A percentile compares a stretch with the other conserved stretches of the same genome.
These are phyloP conservation scores for Dasysyrphus tricinctus DNA, from an alignment of 2,888 invertebrate genomes.

Conservation along the genomic window DNA sequence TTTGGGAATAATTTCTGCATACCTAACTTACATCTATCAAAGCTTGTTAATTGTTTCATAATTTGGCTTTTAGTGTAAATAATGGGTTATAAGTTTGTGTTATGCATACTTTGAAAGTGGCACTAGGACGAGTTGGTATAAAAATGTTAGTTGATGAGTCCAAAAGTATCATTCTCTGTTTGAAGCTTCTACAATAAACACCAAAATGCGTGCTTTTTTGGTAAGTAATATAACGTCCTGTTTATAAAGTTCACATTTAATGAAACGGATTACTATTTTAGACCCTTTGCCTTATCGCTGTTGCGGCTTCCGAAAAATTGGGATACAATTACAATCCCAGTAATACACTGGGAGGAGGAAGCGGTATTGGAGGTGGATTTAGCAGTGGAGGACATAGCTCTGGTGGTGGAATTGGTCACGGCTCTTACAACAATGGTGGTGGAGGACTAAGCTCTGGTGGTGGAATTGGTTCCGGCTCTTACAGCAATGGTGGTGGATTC, in stretches of 20 bases:
- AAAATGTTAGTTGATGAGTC: constrained; percentile 2
- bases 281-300: constrained; percentile 25
- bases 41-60: constrained; percentile 28
- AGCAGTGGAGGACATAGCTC: neutral
- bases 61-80: constrained; percentile 17
- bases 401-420: neutral
- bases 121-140: constrained; percentile 6
- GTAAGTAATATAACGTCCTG: neutral
- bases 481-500: constrained; percentile 14
- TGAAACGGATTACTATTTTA: constrained; percentile 1
- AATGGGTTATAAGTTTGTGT: neutral
- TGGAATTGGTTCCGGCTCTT: constrained; percentile 18
- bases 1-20: constrained; percentile 19
- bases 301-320: constrained; percentile 5
- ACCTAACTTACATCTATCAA: constrained; percentile 23
- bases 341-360: constrained; percentile 1
- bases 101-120: neutral
- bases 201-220: constrained; percentile 28
- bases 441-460: constrained; percentile 31
- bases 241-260: neutral
- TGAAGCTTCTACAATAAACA: constrained; percentile 20
- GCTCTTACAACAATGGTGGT: neutral
- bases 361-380: constrained; percentile 3
- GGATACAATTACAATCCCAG: constrained; percentile 28
- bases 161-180: constrained; percentile 21